phyloP scores from a whole-genome alignment of 2,888 invertebrate genomes.

The Drosophila robusta region DNA sequence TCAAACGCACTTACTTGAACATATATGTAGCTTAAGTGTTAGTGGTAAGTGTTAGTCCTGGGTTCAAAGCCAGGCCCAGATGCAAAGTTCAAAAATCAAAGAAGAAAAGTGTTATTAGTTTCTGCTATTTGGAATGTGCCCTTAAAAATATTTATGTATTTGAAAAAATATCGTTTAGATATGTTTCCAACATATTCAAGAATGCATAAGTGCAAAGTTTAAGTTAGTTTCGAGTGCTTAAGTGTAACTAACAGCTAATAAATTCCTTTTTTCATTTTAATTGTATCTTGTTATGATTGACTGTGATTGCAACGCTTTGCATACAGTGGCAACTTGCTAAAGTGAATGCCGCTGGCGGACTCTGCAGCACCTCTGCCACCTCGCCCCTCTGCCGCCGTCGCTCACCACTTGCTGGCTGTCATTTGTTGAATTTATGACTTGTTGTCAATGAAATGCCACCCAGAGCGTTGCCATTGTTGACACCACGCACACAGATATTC shows the following conservation, averaged over 20 bases:
- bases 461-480: constrained; percentile 73
- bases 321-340: constrained; percentile 38
- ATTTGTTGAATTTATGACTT: constrained; percentile 74
- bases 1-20: too few relatives aligned
- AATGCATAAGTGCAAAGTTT: too few relatives aligned
- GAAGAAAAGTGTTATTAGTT: too few relatives aligned
- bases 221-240: background rate
- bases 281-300: constrained; percentile 10
- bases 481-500: constrained; percentile 50
- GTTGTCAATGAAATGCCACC: constrained; percentile 78
- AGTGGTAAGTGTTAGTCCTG: too few relatives aligned
- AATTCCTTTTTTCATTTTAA: background rate
- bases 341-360: constrained; percentile 27
- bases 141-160: too few relatives aligned
- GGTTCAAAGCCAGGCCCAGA: too few relatives aligned
- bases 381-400: constrained; percentile 18
- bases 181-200: too few relatives aligned
- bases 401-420: constrained; percentile 67
- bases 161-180: too few relatives aligned
- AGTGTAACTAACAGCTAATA: background rate
- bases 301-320: constrained; percentile 32
- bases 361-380: background rate
- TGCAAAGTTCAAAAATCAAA: too few relatives aligned
- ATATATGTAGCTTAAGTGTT: too few relatives aligned
- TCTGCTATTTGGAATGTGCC: too few relatives aligned